Base-by-base conservation (phyloP, 1,140 invertebrate species). In the Globodera ellingtonae region DNA sequence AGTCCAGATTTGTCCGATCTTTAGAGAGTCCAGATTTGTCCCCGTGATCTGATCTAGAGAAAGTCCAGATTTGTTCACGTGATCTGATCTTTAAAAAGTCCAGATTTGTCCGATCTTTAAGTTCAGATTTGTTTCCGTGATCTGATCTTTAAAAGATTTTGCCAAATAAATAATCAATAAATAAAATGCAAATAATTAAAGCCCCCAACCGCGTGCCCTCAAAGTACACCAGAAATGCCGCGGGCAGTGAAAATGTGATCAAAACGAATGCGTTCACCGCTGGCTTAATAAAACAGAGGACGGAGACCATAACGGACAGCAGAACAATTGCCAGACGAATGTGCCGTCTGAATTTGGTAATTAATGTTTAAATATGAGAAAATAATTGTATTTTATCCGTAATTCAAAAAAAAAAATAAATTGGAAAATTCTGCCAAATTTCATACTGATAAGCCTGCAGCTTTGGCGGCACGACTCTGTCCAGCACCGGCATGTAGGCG, bases 281-380 rank as follows among this genome's bases (percentile, higher is more conserved):
- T 35, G 87, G 87, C 75, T 89, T 83, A n/a, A 89, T 66, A 69
- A 88, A 88, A 79, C 87, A 87, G n/a, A 88, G 81, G 18, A 65
- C 84, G 46, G 81, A 84, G 15, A 88, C 65, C 21, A 81, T 8
- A 50, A 81, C 81, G 18, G 87, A 87, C 35, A 85, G 13, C 46
- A 78, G 79, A 13, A 86, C 78, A 8, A 89, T 80, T 5, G 79
- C 75, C 79, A 82, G 83, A 67, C 87, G 84, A 65, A 88, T 77
- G 21, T 75, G 62, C 46, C 47, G 67, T 10, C 86, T 87, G 18
- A 81, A 75, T 44, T 46, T 6, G 44, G 18, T 46, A 18, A 65
- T 78, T n/a, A 35, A 8, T 78, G 52, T 7, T 81, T n/a, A 18
- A 47, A 13, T 82, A 15, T 81, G 71, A 21, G 81, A 35, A 79